Conservation (phyloP, 2,113 vertebrate species). For the Tor tambroides region DNA sequence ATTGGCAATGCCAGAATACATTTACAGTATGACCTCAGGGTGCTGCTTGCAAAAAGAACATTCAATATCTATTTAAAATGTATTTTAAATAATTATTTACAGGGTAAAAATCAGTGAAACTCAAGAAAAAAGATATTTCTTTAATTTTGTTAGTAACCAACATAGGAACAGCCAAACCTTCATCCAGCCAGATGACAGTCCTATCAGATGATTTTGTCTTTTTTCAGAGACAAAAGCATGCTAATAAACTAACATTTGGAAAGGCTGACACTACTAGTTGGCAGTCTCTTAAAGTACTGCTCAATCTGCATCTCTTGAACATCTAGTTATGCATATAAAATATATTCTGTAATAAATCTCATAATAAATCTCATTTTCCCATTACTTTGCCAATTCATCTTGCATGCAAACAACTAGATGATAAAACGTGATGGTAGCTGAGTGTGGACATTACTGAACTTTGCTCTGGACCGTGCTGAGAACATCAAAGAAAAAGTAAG, state of each 20-base stretch:
- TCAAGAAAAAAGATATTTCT: too few relatives aligned
- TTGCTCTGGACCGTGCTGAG: not conserved
- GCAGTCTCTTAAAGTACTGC: not conserved
- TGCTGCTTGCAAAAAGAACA: not conserved
- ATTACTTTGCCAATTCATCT: not conserved
- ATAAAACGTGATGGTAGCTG: not conserved
- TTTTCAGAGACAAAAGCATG: too few relatives aligned
- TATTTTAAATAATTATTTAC: not conserved
- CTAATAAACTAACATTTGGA: not conserved
- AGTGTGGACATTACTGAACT: not conserved
- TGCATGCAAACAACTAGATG: not conserved
- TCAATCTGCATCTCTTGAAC: not conserved
- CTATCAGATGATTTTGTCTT: too few relatives aligned
- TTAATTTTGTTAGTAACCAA: too few relatives aligned
- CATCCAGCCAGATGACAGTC: too few relatives aligned
- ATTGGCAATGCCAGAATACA: not conserved
- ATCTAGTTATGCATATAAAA: not conserved
- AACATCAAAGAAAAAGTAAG: conserved; percentile 37
- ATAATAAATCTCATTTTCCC: not conserved
- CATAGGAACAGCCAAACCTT: too few relatives aligned
- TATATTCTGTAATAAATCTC: not conserved
- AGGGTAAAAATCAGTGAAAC: too few relatives aligned
- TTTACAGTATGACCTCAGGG: not conserved
- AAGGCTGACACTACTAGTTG: not conserved
- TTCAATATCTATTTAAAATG: not conserved